phyloP scores from a whole-genome alignment of 2,113 vertebrate genomes.

The Chloropsis hardwickii region DNA sequence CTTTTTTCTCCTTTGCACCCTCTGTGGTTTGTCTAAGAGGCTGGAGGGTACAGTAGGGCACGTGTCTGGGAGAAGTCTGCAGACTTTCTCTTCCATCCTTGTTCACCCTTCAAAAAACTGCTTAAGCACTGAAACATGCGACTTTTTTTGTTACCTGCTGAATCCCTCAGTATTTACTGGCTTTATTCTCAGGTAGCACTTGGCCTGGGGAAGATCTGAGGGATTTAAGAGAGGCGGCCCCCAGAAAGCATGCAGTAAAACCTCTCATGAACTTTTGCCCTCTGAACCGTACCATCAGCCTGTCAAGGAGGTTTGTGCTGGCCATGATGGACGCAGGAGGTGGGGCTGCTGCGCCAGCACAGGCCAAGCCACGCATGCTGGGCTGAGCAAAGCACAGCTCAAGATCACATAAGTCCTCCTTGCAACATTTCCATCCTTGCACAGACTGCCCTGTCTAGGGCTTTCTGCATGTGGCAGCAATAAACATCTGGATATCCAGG shows the following conservation, averaged over 20 bases:
- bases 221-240: neutral
- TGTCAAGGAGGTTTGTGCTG: slow-evolving; percentile 56
- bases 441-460: neutral
- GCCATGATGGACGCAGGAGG: neutral
- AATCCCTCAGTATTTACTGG: neutral
- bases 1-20: neutral
- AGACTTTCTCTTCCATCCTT: neutral
- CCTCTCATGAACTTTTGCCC: slow-evolving; percentile 62
- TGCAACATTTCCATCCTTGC: neutral
- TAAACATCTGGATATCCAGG: neutral
- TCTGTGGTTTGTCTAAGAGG: neutral
- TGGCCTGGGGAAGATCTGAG: slow-evolving; percentile 3
- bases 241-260: slow-evolving; percentile 42
- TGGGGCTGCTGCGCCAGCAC: accelerated
- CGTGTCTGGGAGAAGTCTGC: accelerated
- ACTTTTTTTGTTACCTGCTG: neutral
- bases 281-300: neutral
- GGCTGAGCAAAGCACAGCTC: neutral
- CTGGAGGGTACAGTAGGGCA: neutral
- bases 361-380: neutral
- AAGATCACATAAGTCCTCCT: neutral
- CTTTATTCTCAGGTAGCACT: slow-evolving; percentile 30
- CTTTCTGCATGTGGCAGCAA: neutral
- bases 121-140: neutral
- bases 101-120: neutral